These are phyloP conservation scores for Drosophila mercatorum DNA, from an alignment of 2,888 invertebrate genomes.

Conservation along the genomic window DNA sequence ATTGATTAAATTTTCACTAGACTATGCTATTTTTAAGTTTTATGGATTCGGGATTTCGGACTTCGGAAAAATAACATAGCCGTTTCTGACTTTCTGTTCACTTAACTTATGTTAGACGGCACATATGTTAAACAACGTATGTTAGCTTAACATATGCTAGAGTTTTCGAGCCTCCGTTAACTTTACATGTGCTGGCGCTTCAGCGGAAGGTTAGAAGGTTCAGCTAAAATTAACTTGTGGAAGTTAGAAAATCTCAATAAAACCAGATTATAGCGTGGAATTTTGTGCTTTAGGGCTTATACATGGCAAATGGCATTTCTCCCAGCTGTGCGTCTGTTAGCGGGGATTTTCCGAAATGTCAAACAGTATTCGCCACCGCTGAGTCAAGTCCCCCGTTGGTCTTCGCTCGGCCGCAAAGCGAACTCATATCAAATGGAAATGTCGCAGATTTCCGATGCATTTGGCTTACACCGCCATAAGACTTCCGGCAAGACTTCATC, in stretches of 20 bases:
- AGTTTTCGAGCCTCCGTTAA: no score
- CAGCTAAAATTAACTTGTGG: not conserved
- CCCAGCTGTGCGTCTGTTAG: not conserved
- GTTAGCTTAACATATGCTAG: not conserved
- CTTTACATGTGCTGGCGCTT: not conserved
- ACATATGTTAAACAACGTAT: not conserved
- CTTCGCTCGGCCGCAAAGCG: not conserved
- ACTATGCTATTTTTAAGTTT: not conserved
- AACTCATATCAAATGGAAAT: conserved; percentile 57
- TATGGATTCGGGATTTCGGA: not conserved
- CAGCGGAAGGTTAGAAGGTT: not conserved
- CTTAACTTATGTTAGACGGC: not conserved
- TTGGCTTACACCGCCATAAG: conserved; percentile 55
- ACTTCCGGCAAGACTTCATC: conserved; percentile 54
- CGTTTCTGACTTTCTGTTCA: not conserved
- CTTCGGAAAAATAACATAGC: not conserved
- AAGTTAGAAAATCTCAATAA: not conserved
- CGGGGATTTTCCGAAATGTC: not conserved
- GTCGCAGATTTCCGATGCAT: conserved; percentile 69
- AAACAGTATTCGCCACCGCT: not conserved
- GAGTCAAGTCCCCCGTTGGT: not conserved
- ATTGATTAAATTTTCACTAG: no score
- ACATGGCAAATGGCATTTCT: not conserved
- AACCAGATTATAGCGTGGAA: not conserved
- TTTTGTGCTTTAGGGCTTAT: not conserved